Conservation (phyloP, 1,140 invertebrate genomes). For the Laupala kohalensis region DNA sequence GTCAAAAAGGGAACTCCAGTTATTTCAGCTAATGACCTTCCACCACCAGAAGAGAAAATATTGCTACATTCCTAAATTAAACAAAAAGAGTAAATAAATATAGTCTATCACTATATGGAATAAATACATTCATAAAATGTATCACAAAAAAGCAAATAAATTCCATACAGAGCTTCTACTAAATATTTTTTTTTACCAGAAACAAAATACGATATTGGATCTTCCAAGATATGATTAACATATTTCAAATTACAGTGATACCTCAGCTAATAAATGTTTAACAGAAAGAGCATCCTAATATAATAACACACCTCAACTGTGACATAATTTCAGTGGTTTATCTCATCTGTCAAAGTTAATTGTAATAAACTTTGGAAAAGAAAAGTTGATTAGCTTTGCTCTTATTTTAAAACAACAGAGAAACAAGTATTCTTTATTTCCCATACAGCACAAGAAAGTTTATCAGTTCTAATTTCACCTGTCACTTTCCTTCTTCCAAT, state of each 20-base stretch:
- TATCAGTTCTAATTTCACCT: too few relatives aligned
- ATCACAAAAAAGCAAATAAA: not conserved
- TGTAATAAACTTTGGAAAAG: too few relatives aligned
- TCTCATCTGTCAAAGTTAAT: too few relatives aligned
- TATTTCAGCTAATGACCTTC: not conserved
- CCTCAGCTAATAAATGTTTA: too few relatives aligned
- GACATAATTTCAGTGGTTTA: too few relatives aligned
- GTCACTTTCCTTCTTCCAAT: too few relatives aligned
- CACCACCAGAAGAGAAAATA: not conserved
- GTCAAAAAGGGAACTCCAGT: not conserved
- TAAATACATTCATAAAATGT: too few relatives aligned
- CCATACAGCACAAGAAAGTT: too few relatives aligned
- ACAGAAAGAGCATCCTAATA: too few relatives aligned
- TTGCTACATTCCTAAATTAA: not conserved
- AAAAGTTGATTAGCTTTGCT: too few relatives aligned
- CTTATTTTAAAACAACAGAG: too few relatives aligned
- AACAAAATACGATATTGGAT: not conserved
- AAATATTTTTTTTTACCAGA: not conserved
- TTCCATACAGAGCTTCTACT: not conserved
- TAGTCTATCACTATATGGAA: not conserved
- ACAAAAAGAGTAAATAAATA: not conserved
- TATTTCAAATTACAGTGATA: not conserved
- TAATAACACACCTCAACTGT: too few relatives aligned
- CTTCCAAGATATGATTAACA: not conserved
- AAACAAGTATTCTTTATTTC: not conserved